Conservation (phyloP, 2,113 vertebrate species). For the Sphaerodactylus townsendi region DNA sequence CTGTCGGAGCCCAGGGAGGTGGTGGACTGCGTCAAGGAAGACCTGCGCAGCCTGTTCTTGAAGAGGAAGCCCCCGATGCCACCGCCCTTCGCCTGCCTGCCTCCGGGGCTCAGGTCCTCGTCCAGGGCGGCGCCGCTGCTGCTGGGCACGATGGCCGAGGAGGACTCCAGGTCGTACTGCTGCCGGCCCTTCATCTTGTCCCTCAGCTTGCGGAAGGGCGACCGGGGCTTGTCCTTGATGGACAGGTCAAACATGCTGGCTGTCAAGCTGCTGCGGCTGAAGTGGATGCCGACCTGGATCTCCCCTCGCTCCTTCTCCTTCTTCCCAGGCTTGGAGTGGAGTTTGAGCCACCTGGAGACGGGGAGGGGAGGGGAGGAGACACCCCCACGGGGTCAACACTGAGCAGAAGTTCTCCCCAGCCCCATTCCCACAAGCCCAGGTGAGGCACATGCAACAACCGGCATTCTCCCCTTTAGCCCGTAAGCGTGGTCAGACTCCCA, state of each 20-base stretch:
- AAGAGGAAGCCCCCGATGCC: slow-evolving; percentile 81
- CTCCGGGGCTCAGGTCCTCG: slow-evolving; percentile 77
- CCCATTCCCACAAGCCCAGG: too few relatives aligned
- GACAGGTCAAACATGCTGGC: slow-evolving; percentile 99
- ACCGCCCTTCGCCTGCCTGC: slow-evolving; percentile 81
- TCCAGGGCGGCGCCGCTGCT: slow-evolving; percentile 83
- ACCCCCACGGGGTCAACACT: accelerated
- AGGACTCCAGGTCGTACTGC: slow-evolving; percentile 82
- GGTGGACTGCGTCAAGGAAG: slow-evolving; percentile 90
- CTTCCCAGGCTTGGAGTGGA: slow-evolving; percentile 92
- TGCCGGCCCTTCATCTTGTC: slow-evolving; percentile 91
- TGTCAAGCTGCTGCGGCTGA: slow-evolving; percentile 89
- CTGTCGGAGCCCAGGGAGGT: slow-evolving; percentile 94
- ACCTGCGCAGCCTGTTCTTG: slow-evolving; percentile 86
- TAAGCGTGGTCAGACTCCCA: too few relatives aligned
- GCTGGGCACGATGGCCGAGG: slow-evolving; percentile 83
- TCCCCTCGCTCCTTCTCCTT: slow-evolving; percentile 97
- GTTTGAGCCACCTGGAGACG: slow-evolving; percentile 87
- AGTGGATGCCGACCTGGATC: slow-evolving; percentile 89
- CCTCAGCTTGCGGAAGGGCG: slow-evolving; percentile 89
- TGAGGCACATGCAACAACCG: too few relatives aligned
- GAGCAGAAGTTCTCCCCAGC: too few relatives aligned
- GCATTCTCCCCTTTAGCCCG: too few relatives aligned
- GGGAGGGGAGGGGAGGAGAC: background rate
- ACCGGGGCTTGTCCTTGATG: slow-evolving; percentile 87